Percentiles rank a stretch among this genome's conserved stretches.
These are phyloP conservation scores for Drosophila bocqueti DNA, from an alignment of 1,140 invertebrate species.

Conservation along the genomic window DNA sequence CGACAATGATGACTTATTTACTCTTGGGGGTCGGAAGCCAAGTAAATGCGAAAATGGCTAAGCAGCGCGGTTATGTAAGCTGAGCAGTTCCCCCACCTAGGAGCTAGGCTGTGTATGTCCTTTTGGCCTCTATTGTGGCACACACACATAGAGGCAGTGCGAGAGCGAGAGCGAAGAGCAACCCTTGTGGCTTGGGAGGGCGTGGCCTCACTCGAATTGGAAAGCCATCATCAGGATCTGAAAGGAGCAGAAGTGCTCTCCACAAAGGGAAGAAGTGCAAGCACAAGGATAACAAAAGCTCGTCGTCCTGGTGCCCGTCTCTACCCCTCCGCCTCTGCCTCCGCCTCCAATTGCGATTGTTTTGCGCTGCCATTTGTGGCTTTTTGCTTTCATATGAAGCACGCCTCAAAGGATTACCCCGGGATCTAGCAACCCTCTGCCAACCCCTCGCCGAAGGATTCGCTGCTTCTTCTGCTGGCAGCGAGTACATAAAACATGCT, in stretches of 20 bases:
- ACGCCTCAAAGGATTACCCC: constrained; percentile 77
- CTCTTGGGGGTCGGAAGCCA: constrained; percentile 37
- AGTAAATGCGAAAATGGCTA: constrained; percentile 39
- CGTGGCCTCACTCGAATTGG: constrained; percentile 77
- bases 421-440: constrained; percentile 13
- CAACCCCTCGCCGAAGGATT: constrained; percentile 21
- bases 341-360: constrained; percentile 50
- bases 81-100: constrained; percentile 37
- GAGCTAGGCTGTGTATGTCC: constrained; percentile 41
- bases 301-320: constrained; percentile 13
- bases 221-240: constrained; percentile 63
- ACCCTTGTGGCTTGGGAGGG: constrained; percentile 62
- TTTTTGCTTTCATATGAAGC: constrained; percentile 77
- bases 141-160: constrained; percentile 6
- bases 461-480: constrained; percentile 36
- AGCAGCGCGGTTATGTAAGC: constrained; percentile 55
- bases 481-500: constrained; percentile 85
- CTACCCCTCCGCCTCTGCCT: not conserved
- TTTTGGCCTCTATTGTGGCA: constrained; percentile 70
- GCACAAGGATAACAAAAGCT: constrained; percentile 75
- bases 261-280: constrained; percentile 73
- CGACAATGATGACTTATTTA: constrained; percentile 83
- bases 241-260: constrained; percentile 67
- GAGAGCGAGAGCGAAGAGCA: constrained; percentile 62
- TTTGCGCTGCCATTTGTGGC: constrained; percentile 84